phyloP scores from a whole-genome alignment of 2,113 vertebrate genomes.

The Saimiri boliviensis region DNA sequence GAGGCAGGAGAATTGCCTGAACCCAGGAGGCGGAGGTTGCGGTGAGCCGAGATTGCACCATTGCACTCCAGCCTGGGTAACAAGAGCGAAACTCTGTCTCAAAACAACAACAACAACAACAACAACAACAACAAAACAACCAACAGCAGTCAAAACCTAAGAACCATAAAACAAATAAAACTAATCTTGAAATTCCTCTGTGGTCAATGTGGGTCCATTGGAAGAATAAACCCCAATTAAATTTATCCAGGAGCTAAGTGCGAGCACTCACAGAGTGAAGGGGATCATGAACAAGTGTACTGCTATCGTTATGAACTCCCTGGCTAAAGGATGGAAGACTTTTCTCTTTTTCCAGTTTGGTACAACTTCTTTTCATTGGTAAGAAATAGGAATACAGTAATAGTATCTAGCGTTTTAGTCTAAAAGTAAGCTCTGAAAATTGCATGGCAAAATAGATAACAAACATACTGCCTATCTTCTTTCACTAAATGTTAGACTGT shows the following conservation, averaged over 20 bases:
- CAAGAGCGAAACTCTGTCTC: no score
- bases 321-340: conserved; percentile 59
- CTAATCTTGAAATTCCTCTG: neutral
- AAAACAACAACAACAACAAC: no score
- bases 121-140: no score
- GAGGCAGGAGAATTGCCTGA: no score
- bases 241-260: conserved; percentile 52
- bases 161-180: neutral
- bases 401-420: conserved; percentile 41
- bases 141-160: neutral
- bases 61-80: no score
- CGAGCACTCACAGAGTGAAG: conserved; percentile 32
- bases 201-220: neutral
- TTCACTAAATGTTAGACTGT: neutral
- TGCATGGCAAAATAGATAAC: neutral
- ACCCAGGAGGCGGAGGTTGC: no score
- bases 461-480: neutral
- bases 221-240: conserved; percentile 50
- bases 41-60: no score
- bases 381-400: conserved; percentile 54
- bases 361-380: conserved; percentile 56
- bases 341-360: conserved; percentile 54
- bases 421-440: conserved; percentile 18
- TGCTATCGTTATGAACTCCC: conserved; percentile 29
- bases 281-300: neutral